phyloP scores from a whole-genome alignment of 2,888 invertebrate species.

The Drosophila meridiana region DNA sequence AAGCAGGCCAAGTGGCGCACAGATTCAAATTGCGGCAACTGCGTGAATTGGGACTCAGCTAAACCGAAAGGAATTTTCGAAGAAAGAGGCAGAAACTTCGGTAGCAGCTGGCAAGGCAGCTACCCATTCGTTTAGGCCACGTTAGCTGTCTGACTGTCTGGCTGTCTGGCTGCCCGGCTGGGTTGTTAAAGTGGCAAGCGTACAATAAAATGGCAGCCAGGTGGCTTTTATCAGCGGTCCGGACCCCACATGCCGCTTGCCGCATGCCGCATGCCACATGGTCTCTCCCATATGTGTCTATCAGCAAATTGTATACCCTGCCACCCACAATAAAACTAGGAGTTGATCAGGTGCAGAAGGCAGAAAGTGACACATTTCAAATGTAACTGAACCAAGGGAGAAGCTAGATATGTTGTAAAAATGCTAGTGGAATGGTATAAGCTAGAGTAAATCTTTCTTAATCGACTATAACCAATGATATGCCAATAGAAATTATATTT shows the following conservation, averaged over 20 bases:
- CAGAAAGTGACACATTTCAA: not conserved
- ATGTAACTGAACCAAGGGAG: too few relatives aligned
- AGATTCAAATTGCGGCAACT: conserved; percentile 56
- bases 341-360: not conserved
- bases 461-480: too few relatives aligned
- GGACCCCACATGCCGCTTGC: conserved; percentile 29
- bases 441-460: too few relatives aligned
- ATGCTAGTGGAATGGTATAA: not conserved
- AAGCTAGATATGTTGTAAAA: not conserved
- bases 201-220: conserved; percentile 38
- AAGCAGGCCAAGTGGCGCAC: conserved; percentile 36
- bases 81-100: not conserved
- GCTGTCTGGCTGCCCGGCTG: conserved; percentile 4
- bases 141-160: conserved; percentile 10
- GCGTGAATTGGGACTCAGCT: conserved; percentile 48
- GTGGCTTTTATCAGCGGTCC: conserved; percentile 60
- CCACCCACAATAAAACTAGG: not conserved
- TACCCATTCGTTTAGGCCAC: conserved; percentile 36
- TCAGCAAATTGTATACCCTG: conserved; percentile 22
- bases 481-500: too few relatives aligned
- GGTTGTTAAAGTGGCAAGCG: conserved; percentile 28
- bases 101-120: conserved; percentile 40
- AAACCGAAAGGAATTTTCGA: conserved; percentile 8
- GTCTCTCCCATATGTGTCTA: conserved; percentile 27
- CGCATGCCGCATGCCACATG: conserved; percentile 4